Base-by-base conservation (phyloP, 2,113 vertebrate species). In the Silurus meridionalis region DNA sequence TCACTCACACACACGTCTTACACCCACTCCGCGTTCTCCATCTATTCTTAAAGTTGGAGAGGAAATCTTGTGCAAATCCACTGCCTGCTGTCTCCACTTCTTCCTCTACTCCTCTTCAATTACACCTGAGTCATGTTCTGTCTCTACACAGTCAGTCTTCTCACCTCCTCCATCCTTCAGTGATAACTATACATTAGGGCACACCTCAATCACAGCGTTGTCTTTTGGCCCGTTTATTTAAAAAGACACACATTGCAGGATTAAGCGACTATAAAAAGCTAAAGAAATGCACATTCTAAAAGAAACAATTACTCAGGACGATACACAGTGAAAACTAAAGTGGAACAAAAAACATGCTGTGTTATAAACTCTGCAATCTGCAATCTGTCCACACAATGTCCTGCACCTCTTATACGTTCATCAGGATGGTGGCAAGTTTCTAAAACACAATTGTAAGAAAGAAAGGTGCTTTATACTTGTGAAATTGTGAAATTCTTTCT, bases 1-100 rank as follows among this genome's bases (percentile, higher is more conserved):
- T 21, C 37, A 9, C 61, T 37, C 50, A 21, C 13, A 50, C 72
- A 57, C 25, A n/a, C 58, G 23, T 25, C 78, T 10, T 57, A 8
- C 63, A 19, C 77, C 4, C 17, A 37, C 55, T 37, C 25, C 3
- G 15, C 25, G 53, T 67, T 53, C 74, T 79, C 3, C 6, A 80
- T 61, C 72, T 53, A 46, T 85, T 78, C 83, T 55, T 78, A 77
- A 77, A 52, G 46, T 46, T 74, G 37, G 67, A 72, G 8, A 64
- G 11, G 15, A 64, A 71, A 52, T 69, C 74, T 84, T 66, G 3
- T 84, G 64, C 74, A 72, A 71, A 80, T 61, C 15, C 63, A 66
- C 64, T 6, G 4, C n/a, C 61, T 50, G 19, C 61, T 6, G 53
- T 83, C 82, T 83, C 82, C 15, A 46, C 52, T 57, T 37, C 74